Base-by-base conservation (phyloP, 2,113 vertebrate genomes). In the Rhynchopsitta pachyrhyncha region DNA sequence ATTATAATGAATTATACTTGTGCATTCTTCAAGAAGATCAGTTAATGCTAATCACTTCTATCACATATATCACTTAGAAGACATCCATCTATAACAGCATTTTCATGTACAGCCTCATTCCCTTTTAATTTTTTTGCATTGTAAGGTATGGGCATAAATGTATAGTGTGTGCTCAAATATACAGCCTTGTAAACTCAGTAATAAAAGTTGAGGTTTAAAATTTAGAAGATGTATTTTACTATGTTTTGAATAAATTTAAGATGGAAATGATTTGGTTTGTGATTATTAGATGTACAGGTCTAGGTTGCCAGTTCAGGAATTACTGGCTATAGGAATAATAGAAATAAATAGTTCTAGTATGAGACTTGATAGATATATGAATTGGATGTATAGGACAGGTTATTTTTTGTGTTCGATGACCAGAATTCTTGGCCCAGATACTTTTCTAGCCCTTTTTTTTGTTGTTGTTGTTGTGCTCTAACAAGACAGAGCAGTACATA, bases 1-100 rank as follows among this genome's bases (percentile, higher is more conserved):
- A 49, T 98, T 98, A 97, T 97, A 98, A 98, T 98, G 98, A 98
- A 98, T 98, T 98, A 98, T 98, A 97, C 88, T 94, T 97, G 93
- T 94, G 96, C 97, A 97, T 98, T 98, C 97, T 97, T 98, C 96
- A 98, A 78, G 53, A 98, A 98, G 97, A 98, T 98, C 98, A 95
- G 98, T 96, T 97, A 97, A 97, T 97, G 97, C 96, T 98, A 98
- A 98, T 98, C 91, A 97, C 96, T 98, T 98, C 96, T 97, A 97
- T 97, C 89, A 23, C 96, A 98, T 97, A 97, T 96, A 98, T 98
- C 98, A 98, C 93, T 97, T 98, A 95, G 96, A 97, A 97, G 95
- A 97, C 93, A 97, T 92, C 88, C 91, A 95, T 98, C 90, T 95
- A 94, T 97, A 98, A 95, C 85, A 96, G 79, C 33, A 78, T 97